Conservation (phyloP, 2,113 vertebrate genomes). For the Dicaeum eximium region DNA sequence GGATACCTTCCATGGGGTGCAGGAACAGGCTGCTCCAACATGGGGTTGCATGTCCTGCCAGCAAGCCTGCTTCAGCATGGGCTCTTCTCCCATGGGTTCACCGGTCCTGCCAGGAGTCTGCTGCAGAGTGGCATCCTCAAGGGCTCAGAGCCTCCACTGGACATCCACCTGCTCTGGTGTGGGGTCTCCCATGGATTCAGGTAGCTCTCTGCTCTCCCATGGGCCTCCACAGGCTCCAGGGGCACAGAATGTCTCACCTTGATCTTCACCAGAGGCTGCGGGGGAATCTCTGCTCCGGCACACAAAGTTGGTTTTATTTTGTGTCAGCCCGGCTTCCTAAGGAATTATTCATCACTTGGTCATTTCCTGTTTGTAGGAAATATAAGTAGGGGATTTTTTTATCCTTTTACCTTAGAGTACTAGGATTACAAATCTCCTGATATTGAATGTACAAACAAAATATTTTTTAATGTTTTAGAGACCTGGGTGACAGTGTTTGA, state of each 20-base stretch:
- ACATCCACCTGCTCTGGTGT: neutral
- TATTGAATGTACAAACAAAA: neutral
- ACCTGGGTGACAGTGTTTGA: neutral
- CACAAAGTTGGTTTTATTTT: neutral
- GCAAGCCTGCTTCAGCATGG: neutral
- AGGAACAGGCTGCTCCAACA: accelerated
- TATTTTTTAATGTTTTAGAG: neutral
- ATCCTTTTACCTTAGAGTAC: neutral
- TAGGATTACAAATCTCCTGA: neutral
- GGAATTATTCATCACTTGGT: neutral
- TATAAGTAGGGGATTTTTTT: neutral
- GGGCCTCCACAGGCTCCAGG: too few relatives aligned
- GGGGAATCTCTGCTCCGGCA: accelerated
- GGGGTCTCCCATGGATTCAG: too few relatives aligned
- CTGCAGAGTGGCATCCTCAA: neutral
- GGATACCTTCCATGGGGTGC: neutral
- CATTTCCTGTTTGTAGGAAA: neutral
- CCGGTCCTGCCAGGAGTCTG: neutral
- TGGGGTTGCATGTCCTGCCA: neutral
- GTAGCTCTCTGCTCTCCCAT: neutral
- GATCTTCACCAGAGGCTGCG: neutral
- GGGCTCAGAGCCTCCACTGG: neutral
- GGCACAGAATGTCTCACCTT: neutral
- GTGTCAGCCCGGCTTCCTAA: neutral
- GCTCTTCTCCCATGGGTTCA: neutral